phyloP scores from a whole-genome alignment of 2,113 vertebrate genomes.

The Zosterops borbonicus region DNA sequence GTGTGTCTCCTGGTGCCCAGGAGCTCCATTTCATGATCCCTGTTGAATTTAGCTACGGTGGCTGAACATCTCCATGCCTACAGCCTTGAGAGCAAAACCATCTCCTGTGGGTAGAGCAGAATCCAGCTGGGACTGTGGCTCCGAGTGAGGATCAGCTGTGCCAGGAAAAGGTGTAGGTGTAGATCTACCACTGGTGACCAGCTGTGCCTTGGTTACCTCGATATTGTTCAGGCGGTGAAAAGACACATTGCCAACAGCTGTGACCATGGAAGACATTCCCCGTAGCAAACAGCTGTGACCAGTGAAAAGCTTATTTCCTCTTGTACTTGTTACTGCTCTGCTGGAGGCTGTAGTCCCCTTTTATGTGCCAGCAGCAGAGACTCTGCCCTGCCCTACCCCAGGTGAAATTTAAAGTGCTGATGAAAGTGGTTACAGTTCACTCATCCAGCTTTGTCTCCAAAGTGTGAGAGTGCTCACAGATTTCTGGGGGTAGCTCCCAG shows the following conservation, averaged over 20 bases:
- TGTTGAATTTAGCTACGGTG: not conserved
- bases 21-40: not conserved
- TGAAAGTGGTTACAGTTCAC: not conserved
- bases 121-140: not conserved
- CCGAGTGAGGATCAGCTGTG: not conserved
- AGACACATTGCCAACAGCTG: not conserved
- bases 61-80: not conserved
- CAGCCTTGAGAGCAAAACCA: not conserved
- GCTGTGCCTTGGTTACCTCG: not conserved
- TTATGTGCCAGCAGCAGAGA: not conserved
- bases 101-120: not conserved
- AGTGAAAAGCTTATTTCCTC: not conserved
- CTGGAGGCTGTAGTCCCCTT: not conserved
- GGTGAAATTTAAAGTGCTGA: not conserved
- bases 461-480: not conserved
- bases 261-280: not conserved
- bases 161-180: not conserved
- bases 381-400: not conserved
- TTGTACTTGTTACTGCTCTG: not conserved
- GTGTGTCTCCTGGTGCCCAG: not conserved
- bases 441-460: not conserved
- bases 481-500: not conserved
- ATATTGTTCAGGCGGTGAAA: not conserved
- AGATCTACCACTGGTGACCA: not conserved
- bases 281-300: not conserved